Conservation (phyloP, 2,797 vertebrate genomes). For the Propithecus perrieri region DNA sequence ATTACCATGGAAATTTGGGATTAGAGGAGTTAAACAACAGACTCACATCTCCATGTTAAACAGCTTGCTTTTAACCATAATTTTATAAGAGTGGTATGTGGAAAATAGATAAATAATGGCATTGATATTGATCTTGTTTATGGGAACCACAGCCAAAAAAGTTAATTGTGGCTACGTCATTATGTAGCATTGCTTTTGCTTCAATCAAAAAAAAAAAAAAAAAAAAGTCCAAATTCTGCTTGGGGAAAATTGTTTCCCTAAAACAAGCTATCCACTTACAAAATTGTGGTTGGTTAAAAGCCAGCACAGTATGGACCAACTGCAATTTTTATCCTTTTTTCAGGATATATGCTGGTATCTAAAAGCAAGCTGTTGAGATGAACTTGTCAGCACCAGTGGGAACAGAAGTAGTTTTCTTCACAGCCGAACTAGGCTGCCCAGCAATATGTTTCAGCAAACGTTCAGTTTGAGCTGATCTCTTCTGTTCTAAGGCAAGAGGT, state of each 20-base stretch:
- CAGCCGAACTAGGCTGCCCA: neutral
- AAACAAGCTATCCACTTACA: slow-evolving; percentile 19
- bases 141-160: slow-evolving; percentile 40
- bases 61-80: slow-evolving; percentile 1
- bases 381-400: neutral
- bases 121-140: slow-evolving; percentile 48
- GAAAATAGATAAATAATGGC: slow-evolving; percentile 14
- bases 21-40: neutral
- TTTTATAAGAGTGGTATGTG: neutral
- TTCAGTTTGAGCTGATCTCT: slow-evolving; percentile 42
- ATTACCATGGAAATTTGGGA: neutral
- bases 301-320: neutral
- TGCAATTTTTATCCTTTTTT: neutral
- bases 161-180: neutral
- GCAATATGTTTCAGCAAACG: neutral
- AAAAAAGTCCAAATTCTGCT: neutral
- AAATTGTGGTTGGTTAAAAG: neutral
- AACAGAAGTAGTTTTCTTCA: neutral
- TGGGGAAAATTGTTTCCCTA: neutral
- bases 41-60: slow-evolving; percentile 17
- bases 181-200: neutral
- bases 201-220: neutral
- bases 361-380: neutral
- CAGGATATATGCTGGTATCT: neutral
- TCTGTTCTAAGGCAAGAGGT: slow-evolving; percentile 45